phyloP scores from a whole-genome alignment of 2,888 invertebrate species.

The Protophormia terraenovae region DNA sequence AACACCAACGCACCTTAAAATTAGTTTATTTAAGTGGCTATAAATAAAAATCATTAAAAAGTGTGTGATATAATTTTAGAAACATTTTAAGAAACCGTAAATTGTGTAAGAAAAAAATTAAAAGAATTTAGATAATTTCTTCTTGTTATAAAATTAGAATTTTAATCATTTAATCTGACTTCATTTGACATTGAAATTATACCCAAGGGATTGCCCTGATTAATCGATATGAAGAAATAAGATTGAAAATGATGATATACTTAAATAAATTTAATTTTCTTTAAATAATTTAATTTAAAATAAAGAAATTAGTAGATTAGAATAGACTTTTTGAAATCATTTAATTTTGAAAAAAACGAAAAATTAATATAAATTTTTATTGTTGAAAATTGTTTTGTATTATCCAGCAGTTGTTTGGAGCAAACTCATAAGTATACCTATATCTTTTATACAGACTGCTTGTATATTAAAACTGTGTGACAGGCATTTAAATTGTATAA shows the following conservation, averaged over 20 bases:
- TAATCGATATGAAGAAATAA: background rate
- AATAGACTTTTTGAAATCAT: too few species aligned
- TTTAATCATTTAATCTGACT: background rate
- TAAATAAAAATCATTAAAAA: slow-evolving; percentile 42
- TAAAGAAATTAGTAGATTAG: too few species aligned
- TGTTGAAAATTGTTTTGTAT: too few species aligned
- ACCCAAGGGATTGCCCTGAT: background rate
- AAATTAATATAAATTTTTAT: too few species aligned
- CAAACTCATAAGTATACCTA: background rate
- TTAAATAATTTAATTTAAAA: too few species aligned
- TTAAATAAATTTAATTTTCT: too few species aligned
- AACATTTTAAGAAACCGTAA: background rate
- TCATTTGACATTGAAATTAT: background rate
- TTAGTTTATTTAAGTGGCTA: slow-evolving; percentile 31
- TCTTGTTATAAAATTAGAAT: background rate
- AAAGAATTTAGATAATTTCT: background rate
- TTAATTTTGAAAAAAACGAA: too few species aligned
- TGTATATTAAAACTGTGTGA: background rate
- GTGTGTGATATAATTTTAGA: slow-evolving; percentile 27
- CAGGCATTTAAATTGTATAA: background rate
- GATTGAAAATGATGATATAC: too few species aligned
- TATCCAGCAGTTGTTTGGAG: too few species aligned
- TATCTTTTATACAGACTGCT: background rate
- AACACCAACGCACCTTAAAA: slow-evolving; percentile 43
- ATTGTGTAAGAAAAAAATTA: background rate